A percentile compares a stretch with the other conserved stretches of the same genome.
Conservation (phyloP, 2,113 vertebrate genomes). For the Chelonoidis abingdonii region DNA sequence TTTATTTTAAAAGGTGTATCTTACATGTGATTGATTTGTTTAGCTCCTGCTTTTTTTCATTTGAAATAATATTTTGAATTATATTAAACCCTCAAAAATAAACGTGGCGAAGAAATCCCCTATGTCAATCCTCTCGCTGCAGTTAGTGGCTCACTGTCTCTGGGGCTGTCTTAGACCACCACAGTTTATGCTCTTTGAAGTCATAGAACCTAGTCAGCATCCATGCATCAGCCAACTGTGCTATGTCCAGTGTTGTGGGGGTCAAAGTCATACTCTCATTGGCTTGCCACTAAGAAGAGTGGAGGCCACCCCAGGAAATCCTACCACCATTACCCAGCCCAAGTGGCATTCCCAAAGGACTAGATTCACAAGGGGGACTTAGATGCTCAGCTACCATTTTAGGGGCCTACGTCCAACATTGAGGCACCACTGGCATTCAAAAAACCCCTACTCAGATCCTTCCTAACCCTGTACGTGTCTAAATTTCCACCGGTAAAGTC, state of each 20-base stretch:
- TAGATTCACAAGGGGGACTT: neutral
- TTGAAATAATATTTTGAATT: neutral
- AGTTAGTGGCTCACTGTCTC: neutral
- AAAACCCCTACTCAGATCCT: neutral
- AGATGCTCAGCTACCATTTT: neutral
- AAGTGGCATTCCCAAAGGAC: rapidly evolving
- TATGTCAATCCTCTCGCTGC: neutral
- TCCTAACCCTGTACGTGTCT: neutral
- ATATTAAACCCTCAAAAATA: neutral
- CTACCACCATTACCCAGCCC: conserved; percentile 33
- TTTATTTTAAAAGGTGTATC: neutral
- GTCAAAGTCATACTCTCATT: neutral
- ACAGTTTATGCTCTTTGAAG: neutral
- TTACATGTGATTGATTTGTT: neutral
- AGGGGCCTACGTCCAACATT: neutral
- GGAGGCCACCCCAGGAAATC: conserved; percentile 1
- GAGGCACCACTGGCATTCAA: neutral
- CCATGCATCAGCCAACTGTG: neutral
- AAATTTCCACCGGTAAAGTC: neutral
- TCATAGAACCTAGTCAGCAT: neutral
- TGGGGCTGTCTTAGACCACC: neutral
- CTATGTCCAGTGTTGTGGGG: neutral
- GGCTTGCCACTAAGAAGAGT: neutral
- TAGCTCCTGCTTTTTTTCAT: neutral
- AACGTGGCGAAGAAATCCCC: neutral